Percentiles rank a stretch among this genome's conserved stretches.
These are phyloP conservation scores for Rhagophthalmus giganteus DNA, from an alignment of 2,888 invertebrate genomes.

Conservation along the genomic window DNA sequence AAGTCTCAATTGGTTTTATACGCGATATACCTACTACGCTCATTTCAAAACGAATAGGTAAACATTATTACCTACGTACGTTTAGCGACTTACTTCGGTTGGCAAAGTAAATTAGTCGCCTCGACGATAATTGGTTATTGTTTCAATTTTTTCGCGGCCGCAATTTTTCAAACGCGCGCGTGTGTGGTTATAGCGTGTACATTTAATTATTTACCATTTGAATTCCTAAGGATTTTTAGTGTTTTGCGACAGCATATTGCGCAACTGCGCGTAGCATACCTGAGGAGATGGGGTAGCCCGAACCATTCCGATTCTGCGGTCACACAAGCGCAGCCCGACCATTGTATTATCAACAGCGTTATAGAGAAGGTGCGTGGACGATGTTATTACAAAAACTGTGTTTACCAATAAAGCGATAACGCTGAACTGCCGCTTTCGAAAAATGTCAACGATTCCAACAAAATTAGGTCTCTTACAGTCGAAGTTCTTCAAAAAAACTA, in stretches of 20 bases:
- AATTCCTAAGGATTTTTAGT: constrained; percentile 26
- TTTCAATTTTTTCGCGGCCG: constrained; percentile 19
- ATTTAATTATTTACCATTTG: constrained; percentile 22
- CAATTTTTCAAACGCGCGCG: constrained; percentile 11
- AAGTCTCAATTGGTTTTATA: no score
- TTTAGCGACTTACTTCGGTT: no score
- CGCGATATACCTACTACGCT: no score
- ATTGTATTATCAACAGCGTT: constrained; percentile 40
- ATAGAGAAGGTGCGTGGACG: constrained; percentile 32
- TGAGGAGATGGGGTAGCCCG: constrained; percentile 37
- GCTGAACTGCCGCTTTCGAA: no score
- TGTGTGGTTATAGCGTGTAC: constrained; percentile 12
- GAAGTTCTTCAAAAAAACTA: no score
- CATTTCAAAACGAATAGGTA: no score
- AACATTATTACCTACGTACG: no score
- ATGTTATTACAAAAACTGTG: constrained; percentile 19
- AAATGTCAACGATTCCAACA: no score
- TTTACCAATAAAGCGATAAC: constrained; percentile 19
- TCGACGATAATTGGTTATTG: constrained; percentile 21
- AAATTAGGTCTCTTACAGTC: no score
- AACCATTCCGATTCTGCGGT: constrained; percentile 38
- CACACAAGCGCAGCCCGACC: constrained; percentile 34
- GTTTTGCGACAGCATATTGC: constrained; percentile 38
- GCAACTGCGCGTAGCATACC: constrained; percentile 40
- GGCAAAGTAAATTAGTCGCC: no score